phyloP scores from a whole-genome alignment of 2,113 vertebrate genomes.

The Petrocephalus zakoni region DNA sequence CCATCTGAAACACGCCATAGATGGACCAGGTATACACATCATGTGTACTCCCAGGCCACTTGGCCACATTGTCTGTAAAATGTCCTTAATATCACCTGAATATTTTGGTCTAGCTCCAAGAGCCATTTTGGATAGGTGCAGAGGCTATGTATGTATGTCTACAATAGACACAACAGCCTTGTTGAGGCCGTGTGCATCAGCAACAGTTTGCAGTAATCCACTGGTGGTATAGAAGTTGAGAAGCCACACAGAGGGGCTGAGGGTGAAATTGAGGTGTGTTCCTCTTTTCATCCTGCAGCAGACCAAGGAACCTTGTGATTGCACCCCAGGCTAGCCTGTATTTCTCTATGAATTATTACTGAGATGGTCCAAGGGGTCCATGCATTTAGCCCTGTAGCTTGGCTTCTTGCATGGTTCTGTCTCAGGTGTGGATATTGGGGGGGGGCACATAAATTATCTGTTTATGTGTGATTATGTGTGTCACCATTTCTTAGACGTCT shows the following conservation, averaged over 20 bases:
- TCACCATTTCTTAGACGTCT: no score
- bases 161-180: neutral
- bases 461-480: no score
- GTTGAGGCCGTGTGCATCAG: neutral
- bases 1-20: neutral
- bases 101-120: neutral
- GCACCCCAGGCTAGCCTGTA: neutral
- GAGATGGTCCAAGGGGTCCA: neutral
- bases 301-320: neutral
- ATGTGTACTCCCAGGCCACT: neutral
- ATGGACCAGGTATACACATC: neutral
- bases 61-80: neutral
- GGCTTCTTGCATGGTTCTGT: neutral
- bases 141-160: neutral
- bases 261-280: neutral
- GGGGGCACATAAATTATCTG: no score
- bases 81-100: neutral
- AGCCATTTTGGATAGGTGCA: neutral
- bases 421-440: neutral
- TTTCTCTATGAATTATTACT: neutral
- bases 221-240: neutral
- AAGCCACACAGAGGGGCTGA: neutral
- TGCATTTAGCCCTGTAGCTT: neutral
- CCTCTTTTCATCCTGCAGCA: neutral
- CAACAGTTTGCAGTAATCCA: neutral